These are phyloP conservation scores for Torymus aiolomorphi DNA, from an alignment of 2,888 invertebrate genomes.

Conservation along the genomic window DNA sequence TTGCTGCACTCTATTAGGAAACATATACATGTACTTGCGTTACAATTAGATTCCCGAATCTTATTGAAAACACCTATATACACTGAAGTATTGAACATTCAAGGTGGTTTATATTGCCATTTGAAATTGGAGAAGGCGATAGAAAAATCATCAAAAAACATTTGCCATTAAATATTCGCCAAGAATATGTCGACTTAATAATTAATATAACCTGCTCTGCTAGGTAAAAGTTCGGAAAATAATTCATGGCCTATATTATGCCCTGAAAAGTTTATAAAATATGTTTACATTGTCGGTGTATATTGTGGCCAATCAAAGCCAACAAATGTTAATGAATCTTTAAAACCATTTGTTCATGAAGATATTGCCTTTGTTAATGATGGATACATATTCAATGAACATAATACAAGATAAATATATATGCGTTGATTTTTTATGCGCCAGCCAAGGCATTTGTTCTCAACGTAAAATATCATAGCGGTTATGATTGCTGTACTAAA, in stretches of 20 bases:
- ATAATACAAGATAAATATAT: background rate
- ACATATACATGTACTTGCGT: no score
- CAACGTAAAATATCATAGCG: slow-evolving; percentile 54
- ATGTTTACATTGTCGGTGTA: no score
- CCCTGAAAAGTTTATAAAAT: no score
- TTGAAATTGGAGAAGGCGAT: no score
- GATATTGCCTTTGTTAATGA: background rate
- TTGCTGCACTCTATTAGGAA: no score
- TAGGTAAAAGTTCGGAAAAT: slow-evolving; percentile 13
- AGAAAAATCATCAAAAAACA: slow-evolving; percentile 16
- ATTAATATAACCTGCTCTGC: slow-evolving; percentile 26
- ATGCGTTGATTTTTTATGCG: slow-evolving; percentile 53
- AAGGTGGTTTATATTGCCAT: no score
- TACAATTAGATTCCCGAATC: no score
- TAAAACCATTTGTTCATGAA: slow-evolving; percentile 34
- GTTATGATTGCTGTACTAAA: slow-evolving; percentile 54
- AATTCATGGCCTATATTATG: slow-evolving; percentile 30
- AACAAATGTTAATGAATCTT: slow-evolving; percentile 31
- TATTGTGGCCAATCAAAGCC: slow-evolving; percentile 38
- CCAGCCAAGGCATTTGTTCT: slow-evolving; percentile 58
- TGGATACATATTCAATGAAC: slow-evolving; percentile 6
- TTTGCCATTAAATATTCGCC: background rate
- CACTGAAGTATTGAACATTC: background rate
- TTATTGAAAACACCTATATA: no score
- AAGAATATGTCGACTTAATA: background rate